phyloP scores from a whole-genome alignment of 2,888 invertebrate genomes.

The Branchellion lobata region DNA sequence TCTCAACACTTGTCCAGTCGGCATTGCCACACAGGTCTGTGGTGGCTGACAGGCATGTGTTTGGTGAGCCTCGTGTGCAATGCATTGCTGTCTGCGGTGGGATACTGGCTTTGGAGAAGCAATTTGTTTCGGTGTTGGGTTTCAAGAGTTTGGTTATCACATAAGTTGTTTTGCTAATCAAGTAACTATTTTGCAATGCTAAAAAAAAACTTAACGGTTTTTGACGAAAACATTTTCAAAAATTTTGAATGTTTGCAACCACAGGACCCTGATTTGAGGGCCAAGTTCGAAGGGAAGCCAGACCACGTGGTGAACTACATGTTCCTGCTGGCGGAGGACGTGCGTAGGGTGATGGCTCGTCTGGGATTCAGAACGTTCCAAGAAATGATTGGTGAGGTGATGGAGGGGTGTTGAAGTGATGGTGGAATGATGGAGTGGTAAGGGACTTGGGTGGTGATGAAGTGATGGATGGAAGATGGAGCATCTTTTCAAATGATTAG shows the following conservation, averaged over 20 bases:
- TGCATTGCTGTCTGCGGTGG: background rate
- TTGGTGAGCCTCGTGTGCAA: background rate
- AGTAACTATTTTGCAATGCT: no score
- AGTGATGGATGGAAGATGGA: no score
- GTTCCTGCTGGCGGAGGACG: conserved; percentile 96
- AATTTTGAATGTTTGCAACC: no score
- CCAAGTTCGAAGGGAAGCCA: conserved; percentile 95
- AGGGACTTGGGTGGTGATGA: no score
- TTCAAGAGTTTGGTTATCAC: background rate
- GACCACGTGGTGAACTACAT: conserved; percentile 96
- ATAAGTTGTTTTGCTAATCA: background rate
- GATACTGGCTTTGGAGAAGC: background rate
- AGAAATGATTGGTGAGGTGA: conserved; percentile 71
- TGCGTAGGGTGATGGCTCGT: conserved; percentile 84
- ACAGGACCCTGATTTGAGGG: conserved; percentile 82
- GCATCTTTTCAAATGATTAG: no score
- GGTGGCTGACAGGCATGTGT: no score
- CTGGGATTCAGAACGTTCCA: conserved; percentile 84
- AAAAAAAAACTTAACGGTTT: no score
- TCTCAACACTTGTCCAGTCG: conserved; percentile 97
- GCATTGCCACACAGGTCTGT: conserved; percentile 91
- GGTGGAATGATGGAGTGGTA: no score
- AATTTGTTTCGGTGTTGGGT: no score
- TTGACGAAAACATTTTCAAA: no score
- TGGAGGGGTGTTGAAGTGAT: no score